These are phyloP conservation scores for Drosophila murphyi DNA, from an alignment of 1,140 invertebrate species.

Conservation along the genomic window DNA sequence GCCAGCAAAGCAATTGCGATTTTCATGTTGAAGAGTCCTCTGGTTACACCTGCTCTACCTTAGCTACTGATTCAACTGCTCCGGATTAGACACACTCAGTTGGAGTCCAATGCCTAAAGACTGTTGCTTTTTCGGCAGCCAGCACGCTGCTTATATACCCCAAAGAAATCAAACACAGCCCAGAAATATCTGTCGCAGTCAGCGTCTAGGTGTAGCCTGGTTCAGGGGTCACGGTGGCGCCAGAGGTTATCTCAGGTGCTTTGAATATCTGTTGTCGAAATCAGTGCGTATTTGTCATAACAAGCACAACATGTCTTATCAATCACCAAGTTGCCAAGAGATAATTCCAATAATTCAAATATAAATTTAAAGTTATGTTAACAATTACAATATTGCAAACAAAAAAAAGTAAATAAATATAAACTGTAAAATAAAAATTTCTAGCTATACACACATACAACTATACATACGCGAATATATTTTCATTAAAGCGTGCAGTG, in stretches of 20 bases:
- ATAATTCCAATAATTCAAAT: conserved; percentile 29
- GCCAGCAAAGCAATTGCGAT: conserved; percentile 72
- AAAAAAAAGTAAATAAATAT: conserved; percentile 45
- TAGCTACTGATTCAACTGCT: conserved; percentile 57
- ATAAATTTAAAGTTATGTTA: conserved; percentile 5
- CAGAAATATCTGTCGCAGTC: not conserved
- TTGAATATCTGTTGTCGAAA: conserved; percentile 34
- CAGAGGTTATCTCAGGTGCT: conserved; percentile 46
- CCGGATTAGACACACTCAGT: conserved; percentile 64
- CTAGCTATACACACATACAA: conserved; percentile 72
- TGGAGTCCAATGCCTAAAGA: conserved; percentile 80
- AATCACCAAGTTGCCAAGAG: conserved; percentile 40
- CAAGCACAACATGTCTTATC: conserved; percentile 42
- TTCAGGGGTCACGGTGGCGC: conserved; percentile 15
- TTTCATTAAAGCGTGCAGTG: conserved; percentile 54
- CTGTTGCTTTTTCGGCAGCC: conserved; percentile 56
- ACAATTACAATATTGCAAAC: conserved; percentile 55
- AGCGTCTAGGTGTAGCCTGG: not conserved
- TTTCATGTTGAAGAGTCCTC: conserved; percentile 63
- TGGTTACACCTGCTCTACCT: conserved; percentile 11
- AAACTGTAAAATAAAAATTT: conserved; percentile 78
- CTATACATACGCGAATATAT: conserved; percentile 41
- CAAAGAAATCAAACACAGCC: not conserved
- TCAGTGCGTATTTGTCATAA: not conserved
- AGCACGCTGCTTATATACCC: conserved; percentile 53